Base-by-base conservation (phyloP, 2,113 vertebrate species). In the Anolis sagrei region DNA sequence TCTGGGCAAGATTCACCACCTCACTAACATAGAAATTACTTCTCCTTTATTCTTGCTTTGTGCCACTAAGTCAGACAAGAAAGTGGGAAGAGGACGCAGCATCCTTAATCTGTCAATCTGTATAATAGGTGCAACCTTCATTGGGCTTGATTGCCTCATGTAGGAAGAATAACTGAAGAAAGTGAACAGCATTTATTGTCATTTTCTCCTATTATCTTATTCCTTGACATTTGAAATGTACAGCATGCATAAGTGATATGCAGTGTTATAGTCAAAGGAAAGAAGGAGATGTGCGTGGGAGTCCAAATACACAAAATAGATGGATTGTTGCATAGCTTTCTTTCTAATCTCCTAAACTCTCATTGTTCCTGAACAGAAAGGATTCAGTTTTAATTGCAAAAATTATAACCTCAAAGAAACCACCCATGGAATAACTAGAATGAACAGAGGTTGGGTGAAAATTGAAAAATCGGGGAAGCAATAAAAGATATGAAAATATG, bases 321-420 rank as follows among this genome's bases (percentile, higher is more conserved):
- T 21, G 92, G 88, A 90, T 23, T 90, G 81, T 29, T 18, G 0
- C 27, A 77, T 72, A 14, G 83, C 87, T 89, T 48, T 72, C 90
- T 90, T 89, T 89, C 64, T 72, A 86, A 85, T 79, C 79, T 69
- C 23, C 70, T 91, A 83, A 88, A 86, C 82, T 87, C 86, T 82
- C 49, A 86, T 82, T 92, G 93, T 90, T 86, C 86, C 48, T 75
- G 5, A 4, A 64, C 1, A 34, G 10, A 68, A 58, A n/a, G 23
- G 11, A 25, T 69, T 70, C 21, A 19, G 4, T 5, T 39, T 48
- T 75, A 32, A 54, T 58, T 36, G 51, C 68, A 58, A 54, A n/a
- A 9, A 32, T 11, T 7, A 14, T 36, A 34, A 36, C 32, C 0
- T 73, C 18, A 25, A 64, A 7, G 54, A 14, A 64, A 64, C 1